Base-by-base conservation (phyloP, 2,113 vertebrate genomes). In the Carlito syrichta region DNA sequence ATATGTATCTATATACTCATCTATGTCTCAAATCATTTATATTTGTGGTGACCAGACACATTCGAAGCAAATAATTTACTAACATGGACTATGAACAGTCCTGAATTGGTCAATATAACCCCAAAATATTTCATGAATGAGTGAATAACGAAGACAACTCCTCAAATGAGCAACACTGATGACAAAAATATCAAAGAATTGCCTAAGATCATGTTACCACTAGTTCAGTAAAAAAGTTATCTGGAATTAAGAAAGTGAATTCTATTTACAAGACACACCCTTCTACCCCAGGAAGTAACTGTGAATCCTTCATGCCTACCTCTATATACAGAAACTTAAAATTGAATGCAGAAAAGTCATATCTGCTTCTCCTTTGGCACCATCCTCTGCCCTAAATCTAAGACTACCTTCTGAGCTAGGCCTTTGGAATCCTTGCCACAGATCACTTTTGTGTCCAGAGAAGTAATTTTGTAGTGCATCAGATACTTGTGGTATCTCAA, bases 121-220 rank as follows among this genome's bases (percentile, higher is more conserved):
- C 54, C 76, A 87, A 95, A 88, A 50, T 82, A 94, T 66, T 52
- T 96, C 27, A 56, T 63, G 73, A 89, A 81, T 58, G 56, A 96
- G 25, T 89, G 81, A 81, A 77, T 4, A 45, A 92, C 78, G 50
- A 78, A 73, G 86, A 62, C 25, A 92, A 93, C 20, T 92, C 52
- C 10, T 88, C 8, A 0, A 81, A 89, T 88, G n/a, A 88, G 19
- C 38, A 92, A 50, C 3, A 4, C 23, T 54, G 8, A 56, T 62
- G 68, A 68, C 5, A 74, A 9, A 62, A 3, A 48, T 10, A 78
- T 35, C 91, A 92, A 89, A 96, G 23, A 89, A 43, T 7, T 74
- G 48, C 45, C 12, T 81, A 63, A 77, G 32, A 85, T 60, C 52
- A 27, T 45, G 8, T 68, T 95, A 77, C 94, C 50, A 56, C 9